Conservation (phyloP, 92 coral and sea anemone genomes). For the Epizoanthus scotinus region DNA sequence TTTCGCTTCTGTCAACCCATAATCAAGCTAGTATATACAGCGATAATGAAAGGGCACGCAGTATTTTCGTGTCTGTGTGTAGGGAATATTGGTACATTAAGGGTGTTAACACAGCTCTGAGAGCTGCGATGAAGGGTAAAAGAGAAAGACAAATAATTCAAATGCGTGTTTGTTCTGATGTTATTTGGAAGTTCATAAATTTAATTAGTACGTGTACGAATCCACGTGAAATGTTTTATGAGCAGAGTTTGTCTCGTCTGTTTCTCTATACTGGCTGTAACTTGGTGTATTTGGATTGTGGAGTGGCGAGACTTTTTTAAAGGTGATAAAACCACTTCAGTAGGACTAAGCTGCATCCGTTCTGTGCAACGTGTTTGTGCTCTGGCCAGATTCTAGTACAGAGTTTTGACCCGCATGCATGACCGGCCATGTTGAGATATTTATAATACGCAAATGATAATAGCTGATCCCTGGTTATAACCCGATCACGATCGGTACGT, state of each 20-base stretch:
- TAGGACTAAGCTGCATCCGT: background rate
- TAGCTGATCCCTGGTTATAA: background rate
- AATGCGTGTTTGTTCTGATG: constrained; percentile 10
- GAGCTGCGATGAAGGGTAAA: constrained; percentile 3
- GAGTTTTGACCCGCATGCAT: constrained; percentile 17
- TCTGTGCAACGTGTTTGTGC: constrained; percentile 8
- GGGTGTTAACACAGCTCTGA: constrained; percentile 4
- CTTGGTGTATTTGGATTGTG: constrained; percentile 1
- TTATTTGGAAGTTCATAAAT: constrained; percentile 14
- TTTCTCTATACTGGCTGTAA: constrained; percentile 18
- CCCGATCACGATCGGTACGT: background rate
- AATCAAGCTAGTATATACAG: constrained; percentile 22
- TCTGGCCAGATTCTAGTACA: background rate
- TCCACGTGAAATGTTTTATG: background rate
- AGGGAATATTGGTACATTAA: background rate
- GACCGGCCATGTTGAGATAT: constrained; percentile 36
- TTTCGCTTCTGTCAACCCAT: constrained; percentile 41
- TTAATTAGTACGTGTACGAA: constrained; percentile 5
- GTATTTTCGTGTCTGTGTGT: background rate
- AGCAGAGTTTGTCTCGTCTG: constrained; percentile 3
- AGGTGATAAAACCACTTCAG: constrained; percentile 23
- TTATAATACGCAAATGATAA: background rate
- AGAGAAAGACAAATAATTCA: constrained; percentile 6
- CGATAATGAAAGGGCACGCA: background rate
- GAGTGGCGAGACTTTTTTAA: constrained; percentile 2